A percentile compares a stretch with the other conserved stretches of the same genome.
phyloP scores from a whole-genome alignment of 2,113 vertebrate species.

The Trachemys scripta region DNA sequence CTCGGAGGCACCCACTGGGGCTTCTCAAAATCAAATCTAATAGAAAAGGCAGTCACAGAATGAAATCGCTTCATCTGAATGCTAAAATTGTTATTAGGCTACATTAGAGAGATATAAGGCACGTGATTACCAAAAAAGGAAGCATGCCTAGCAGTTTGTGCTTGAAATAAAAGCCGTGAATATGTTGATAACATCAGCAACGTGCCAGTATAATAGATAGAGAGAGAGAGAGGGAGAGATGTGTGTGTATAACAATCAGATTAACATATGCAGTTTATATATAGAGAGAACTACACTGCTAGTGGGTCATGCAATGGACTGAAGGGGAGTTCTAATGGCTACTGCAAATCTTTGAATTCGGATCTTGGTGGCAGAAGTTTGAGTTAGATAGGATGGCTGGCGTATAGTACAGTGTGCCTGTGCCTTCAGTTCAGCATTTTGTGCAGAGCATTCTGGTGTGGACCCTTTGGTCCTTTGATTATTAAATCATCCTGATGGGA shows the following conservation, averaged over 20 bases:
- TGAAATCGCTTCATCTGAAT: constrained; percentile 92
- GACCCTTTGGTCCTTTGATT: background rate
- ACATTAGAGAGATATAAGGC: constrained; percentile 86
- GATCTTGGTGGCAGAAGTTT: background rate
- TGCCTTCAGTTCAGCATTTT: background rate
- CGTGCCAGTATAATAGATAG: constrained; percentile 73
- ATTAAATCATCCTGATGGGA: background rate
- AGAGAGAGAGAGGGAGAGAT: constrained; percentile 12
- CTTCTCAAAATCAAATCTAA: constrained; percentile 91
- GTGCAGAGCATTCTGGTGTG: rapidly evolving
- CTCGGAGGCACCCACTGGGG: constrained; percentile 91
- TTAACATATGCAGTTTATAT: constrained; percentile 61
- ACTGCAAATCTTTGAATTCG: background rate
- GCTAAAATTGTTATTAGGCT: constrained; percentile 93
- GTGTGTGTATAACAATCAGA: constrained; percentile 54
- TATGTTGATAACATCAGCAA: constrained; percentile 80
- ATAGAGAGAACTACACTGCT: rapidly evolving
- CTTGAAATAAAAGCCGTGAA: constrained; percentile 84
- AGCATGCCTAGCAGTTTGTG: constrained; percentile 83
- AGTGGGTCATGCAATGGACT: rapidly evolving
- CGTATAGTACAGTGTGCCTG: background rate
- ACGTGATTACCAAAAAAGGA: constrained; percentile 85
- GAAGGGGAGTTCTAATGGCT: background rate
- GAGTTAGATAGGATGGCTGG: background rate
- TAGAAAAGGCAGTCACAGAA: constrained; percentile 90